Evolutionary conservation across 1,140 invertebrate species (phyloP).

Genomic region (Pissodes strobi): DNA sequence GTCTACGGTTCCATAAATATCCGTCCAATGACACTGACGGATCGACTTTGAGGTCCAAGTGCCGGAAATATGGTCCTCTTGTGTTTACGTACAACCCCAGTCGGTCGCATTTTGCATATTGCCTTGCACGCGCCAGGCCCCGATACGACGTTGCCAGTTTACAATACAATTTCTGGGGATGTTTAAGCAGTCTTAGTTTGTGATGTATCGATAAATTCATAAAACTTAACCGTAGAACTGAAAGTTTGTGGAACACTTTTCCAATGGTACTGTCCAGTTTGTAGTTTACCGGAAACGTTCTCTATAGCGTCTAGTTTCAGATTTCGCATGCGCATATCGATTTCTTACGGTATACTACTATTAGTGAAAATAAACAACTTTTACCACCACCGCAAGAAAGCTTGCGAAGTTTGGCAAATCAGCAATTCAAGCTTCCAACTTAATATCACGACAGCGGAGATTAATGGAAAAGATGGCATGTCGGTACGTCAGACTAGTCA

Average conservation of each 20-base stretch:
- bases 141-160: neutral
- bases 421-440: slow-evolving; percentile 5
- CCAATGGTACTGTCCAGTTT: no score
- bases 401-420: slow-evolving; percentile 5
- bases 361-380: no score
- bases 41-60: slow-evolving; percentile 21
- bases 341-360: no score
- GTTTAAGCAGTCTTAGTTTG: no score
- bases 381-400: no score
- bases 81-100: slow-evolving; percentile 6
- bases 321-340: no score
- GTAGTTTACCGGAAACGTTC: no score
- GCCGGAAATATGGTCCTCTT: slow-evolving; percentile 20
- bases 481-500: neutral
- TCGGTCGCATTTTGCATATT: neutral
- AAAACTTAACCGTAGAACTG: no score
- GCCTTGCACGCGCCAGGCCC: slow-evolving; percentile 7
- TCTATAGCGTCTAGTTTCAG: no score
- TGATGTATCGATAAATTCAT: no score
- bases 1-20: slow-evolving; percentile 24
- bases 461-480: slow-evolving; percentile 14
- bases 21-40: slow-evolving; percentile 18
- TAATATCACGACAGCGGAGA: neutral
- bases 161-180: no score
- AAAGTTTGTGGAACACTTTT: no score